A percentile compares a stretch with the other conserved stretches of the same genome.
Conservation (phyloP, 2,888 invertebrate species). For the Eulithis testata region DNA sequence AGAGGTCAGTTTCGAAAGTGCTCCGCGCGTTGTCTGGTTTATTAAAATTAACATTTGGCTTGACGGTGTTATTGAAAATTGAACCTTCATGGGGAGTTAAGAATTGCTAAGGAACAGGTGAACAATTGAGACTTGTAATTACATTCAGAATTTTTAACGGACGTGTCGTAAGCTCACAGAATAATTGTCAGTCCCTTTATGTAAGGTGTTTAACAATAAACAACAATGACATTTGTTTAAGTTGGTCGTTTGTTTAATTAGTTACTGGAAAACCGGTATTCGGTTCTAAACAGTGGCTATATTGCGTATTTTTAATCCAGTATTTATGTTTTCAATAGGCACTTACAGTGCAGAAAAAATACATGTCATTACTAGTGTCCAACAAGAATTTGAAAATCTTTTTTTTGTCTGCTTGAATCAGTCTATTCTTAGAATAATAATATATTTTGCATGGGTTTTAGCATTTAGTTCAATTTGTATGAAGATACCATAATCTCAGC, state of each 20-base stretch:
- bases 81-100: constrained; percentile 67
- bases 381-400: too few relatives aligned
- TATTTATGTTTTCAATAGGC: too few relatives aligned
- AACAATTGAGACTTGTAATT: constrained; percentile 70
- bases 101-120: constrained; percentile 57
- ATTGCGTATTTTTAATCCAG: too few relatives aligned
- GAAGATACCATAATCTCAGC: too few relatives aligned
- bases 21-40: constrained; percentile 60
- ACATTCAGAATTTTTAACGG: constrained; percentile 68
- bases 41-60: constrained; percentile 60
- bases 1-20: constrained; percentile 81
- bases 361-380: too few relatives aligned
- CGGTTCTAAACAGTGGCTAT: constrained; percentile 21
- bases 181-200: constrained; percentile 10
- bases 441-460: too few relatives aligned
- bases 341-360: too few relatives aligned
- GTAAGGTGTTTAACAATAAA: constrained; percentile 45
- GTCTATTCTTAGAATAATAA: too few relatives aligned
- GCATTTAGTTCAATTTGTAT: too few relatives aligned
- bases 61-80: constrained; percentile 56
- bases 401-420: too few relatives aligned
- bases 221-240: constrained; percentile 59
- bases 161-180: constrained; percentile 43
- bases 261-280: constrained; percentile 48
- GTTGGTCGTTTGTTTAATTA: constrained; percentile 48